phyloP scores from a whole-genome alignment of 2,113 vertebrate genomes.

The human region DNA sequence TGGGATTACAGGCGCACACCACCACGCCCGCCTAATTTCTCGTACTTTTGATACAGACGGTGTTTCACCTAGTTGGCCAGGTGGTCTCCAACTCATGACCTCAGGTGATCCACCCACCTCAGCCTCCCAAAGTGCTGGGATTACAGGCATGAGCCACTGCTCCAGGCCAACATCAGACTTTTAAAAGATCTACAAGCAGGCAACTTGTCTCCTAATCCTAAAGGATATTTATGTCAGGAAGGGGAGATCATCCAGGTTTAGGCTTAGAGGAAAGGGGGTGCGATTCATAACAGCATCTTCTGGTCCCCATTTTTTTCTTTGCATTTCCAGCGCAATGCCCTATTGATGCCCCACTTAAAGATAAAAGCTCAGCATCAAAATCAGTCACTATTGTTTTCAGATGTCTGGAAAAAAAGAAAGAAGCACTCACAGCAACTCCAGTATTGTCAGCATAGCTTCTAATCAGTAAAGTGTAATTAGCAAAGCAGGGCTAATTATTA shows the following conservation, averaged over 20 bases:
- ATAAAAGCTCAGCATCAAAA: slow-evolving; percentile 12
- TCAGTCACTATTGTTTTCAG: slow-evolving; percentile 31
- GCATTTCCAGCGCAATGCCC: background rate
- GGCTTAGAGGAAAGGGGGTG: background rate
- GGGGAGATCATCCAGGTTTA: background rate
- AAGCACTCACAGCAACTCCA: background rate
- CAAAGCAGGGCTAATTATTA: slow-evolving; percentile 69
- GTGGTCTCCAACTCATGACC: no score
- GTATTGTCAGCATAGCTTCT: slow-evolving; percentile 17
- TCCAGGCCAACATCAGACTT: no score
- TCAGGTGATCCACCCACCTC: no score
- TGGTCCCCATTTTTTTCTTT: background rate
- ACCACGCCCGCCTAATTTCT: no score
- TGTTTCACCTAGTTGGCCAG: no score
- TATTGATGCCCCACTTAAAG: background rate
- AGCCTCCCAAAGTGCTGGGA: no score
- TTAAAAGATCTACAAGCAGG: background rate
- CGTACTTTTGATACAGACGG: no score
- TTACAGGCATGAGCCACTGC: no score
- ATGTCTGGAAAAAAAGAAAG: background rate
- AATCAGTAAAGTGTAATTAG: slow-evolving; percentile 66
- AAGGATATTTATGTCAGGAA: background rate
- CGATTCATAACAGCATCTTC: background rate
- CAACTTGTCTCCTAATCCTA: background rate
- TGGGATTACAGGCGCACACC: no score